Percentiles rank a stretch among this genome's conserved stretches.
Evolutionary conservation across 2,113 vertebrate species (phyloP).

Genomic region (Prochilodus magdalenae): DNA sequence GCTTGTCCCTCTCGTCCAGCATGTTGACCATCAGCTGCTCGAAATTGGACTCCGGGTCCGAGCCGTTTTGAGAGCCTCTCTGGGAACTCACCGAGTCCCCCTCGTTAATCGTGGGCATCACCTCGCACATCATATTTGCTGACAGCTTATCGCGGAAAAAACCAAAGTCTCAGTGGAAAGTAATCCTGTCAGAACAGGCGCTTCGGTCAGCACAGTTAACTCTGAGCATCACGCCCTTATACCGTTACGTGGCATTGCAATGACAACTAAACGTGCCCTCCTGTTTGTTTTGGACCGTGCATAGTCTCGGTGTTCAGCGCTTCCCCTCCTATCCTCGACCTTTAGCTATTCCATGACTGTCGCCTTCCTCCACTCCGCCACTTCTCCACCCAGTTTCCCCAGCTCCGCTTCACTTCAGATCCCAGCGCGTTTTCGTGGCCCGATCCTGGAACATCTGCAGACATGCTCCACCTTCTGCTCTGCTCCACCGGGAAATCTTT

Average conservation of each 20-base stretch:
- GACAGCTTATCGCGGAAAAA: constrained; percentile 27
- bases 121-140: constrained; percentile 93
- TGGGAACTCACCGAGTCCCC: constrained; percentile 90
- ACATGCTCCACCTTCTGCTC: constrained; percentile 21
- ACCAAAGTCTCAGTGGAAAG: constrained; percentile 5
- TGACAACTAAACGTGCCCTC: not conserved
- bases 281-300: not conserved
- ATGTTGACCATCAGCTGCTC: constrained; percentile 99
- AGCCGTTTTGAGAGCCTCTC: constrained; percentile 79
- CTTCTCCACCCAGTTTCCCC: constrained; percentile 43
- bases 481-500: not conserved
- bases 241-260: too few species aligned
- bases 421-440: too few species aligned
- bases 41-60: constrained; percentile 92
- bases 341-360: constrained; percentile 44
- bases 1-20: constrained; percentile 96
- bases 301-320: not conserved
- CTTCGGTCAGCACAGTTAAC: not conserved
- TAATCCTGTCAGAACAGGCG: not conserved
- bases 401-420: not conserved
- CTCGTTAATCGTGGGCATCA: constrained; percentile 98
- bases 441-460: not conserved
- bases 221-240: constrained; percentile 8
- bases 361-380: constrained; percentile 41
- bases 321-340: constrained; percentile 47